Percentiles rank a stretch among this genome's conserved stretches.
Conservation (phyloP, 2,797 vertebrate genomes). For the Erethizon dorsatum region DNA sequence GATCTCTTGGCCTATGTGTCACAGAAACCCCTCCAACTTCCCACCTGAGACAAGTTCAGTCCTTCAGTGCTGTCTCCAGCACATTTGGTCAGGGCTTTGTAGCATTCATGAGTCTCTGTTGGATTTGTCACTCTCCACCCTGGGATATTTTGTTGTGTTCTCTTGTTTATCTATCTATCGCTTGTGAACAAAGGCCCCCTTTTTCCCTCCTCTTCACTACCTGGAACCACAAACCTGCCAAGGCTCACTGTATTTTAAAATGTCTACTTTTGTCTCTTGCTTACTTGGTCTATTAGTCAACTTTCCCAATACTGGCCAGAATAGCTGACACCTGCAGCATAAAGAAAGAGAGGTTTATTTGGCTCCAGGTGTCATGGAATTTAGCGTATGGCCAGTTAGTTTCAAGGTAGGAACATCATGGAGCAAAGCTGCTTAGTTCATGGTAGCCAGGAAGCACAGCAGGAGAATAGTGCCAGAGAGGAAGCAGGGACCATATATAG, state of each 20-base stretch:
- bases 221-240: neutral
- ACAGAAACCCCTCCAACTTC: neutral
- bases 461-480: neutral
- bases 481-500: neutral
- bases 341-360: neutral
- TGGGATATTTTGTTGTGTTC: neutral
- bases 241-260: neutral
- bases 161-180: slow-evolving; percentile 18
- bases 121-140: neutral
- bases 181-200: neutral
- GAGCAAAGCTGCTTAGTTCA: neutral
- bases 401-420: neutral
- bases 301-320: neutral
- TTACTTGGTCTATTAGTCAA: neutral
- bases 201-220: neutral
- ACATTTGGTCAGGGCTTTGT: neutral
- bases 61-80: neutral
- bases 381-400: neutral
- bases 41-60: neutral
- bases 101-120: neutral
- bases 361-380: neutral
- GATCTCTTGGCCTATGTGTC: neutral
- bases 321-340: neutral
- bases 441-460: neutral
- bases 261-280: neutral